These are phyloP conservation scores for Trichoplusia ni DNA, from an alignment of 1,140 invertebrate species.

Conservation along the genomic window DNA sequence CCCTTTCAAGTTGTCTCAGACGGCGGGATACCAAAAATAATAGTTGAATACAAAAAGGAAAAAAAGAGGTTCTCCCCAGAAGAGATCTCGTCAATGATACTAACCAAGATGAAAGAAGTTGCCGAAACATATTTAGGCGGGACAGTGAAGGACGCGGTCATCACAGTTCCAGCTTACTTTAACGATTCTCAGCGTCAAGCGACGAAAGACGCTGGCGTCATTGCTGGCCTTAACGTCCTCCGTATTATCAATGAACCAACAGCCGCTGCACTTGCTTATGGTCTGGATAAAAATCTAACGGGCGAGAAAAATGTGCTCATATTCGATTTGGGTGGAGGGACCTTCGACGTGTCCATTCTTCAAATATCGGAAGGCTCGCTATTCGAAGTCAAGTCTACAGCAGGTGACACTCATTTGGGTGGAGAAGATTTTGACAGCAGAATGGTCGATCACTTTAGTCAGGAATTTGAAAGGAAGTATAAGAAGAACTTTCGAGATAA, in stretches of 20 bases:
- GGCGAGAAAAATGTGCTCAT: constrained; percentile 90
- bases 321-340: constrained; percentile 89
- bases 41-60: constrained; percentile 90
- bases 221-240: constrained; percentile 90
- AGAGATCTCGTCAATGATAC: constrained; percentile 93
- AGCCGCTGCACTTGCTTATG: constrained; percentile 92
- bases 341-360: constrained; percentile 93
- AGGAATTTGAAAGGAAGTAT: constrained; percentile 93
- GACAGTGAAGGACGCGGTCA: constrained; percentile 85
- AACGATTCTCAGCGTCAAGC: constrained; percentile 86
- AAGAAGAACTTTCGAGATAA: constrained; percentile 90
- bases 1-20: constrained; percentile 89
- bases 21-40: constrained; percentile 87
- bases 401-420: constrained; percentile 89
- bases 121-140: constrained; percentile 83
- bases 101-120: constrained; percentile 89
- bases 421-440: constrained; percentile 91
- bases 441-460: constrained; percentile 89
- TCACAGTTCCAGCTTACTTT: constrained; percentile 87
- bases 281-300: constrained; percentile 91
- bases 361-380: constrained; percentile 92
- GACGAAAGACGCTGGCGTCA: constrained; percentile 90
- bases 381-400: constrained; percentile 91
- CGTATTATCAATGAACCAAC: constrained; percentile 92
- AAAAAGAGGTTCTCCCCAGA: constrained; percentile 90